Percentiles rank a stretch among this genome's conserved stretches.
Conservation (phyloP, 2,888 invertebrate genomes). For the Prenolepis imparis region DNA sequence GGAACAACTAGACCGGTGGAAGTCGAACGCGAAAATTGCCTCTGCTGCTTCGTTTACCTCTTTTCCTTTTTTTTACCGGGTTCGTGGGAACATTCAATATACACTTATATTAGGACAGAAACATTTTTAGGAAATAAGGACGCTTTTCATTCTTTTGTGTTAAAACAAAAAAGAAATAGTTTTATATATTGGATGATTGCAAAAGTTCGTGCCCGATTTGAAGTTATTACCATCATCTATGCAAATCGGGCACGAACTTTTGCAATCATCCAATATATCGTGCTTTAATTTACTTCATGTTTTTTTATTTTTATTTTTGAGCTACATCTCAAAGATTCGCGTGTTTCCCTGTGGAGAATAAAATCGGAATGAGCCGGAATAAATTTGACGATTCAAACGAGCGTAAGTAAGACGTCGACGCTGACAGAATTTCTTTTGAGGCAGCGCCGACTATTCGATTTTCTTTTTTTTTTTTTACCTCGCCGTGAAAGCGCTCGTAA, state of each 20-base stretch:
- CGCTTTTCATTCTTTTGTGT: background rate
- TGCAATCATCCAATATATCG: no score
- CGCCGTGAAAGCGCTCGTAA: conserved; percentile 45
- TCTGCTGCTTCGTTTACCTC: conserved; percentile 20
- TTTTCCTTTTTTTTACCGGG: conserved; percentile 11
- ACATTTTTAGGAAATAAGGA: background rate
- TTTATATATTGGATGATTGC: no score
- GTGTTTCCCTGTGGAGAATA: background rate
- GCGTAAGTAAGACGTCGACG: conserved; percentile 49
- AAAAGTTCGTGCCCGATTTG: no score
- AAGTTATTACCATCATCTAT: no score
- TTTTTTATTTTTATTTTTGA: background rate
- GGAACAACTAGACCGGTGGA: conserved; percentile 42
- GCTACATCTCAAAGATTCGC: background rate
- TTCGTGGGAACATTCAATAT: conserved; percentile 38
- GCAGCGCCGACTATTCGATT: conserved; percentile 35
- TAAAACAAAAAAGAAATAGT: background rate
- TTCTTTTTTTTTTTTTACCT: background rate
- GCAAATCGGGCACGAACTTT: no score
- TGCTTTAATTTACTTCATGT: background rate
- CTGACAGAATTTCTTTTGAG: conserved; percentile 54
- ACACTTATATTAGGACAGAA: background rate
- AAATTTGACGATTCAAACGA: conserved; percentile 25
- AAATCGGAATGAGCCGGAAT: conserved; percentile 30
- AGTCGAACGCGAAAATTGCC: conserved; percentile 56